Conservation (phyloP, 1,140 invertebrate species). For the Drosophila nigromelanica region DNA sequence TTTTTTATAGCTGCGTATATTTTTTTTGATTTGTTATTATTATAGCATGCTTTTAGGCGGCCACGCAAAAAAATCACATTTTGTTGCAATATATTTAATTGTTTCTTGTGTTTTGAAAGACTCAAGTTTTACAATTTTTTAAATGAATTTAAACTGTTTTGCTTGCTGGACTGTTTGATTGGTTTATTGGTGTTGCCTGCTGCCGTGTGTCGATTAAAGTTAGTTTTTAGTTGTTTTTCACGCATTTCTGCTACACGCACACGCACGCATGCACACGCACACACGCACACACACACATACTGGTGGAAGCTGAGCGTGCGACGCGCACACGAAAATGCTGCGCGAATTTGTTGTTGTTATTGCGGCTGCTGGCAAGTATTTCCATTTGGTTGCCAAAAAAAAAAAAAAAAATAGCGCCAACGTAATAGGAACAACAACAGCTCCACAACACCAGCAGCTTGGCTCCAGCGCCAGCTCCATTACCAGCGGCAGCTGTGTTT, state of each 20-base stretch:
- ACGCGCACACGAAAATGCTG: slow-evolving; percentile 51
- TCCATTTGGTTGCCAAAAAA: slow-evolving; percentile 42
- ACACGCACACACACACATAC: slow-evolving; percentile 10
- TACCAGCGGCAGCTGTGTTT: slow-evolving; percentile 31
- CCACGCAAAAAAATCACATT: neutral
- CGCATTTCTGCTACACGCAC: slow-evolving; percentile 40
- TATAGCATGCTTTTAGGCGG: slow-evolving; percentile 39
- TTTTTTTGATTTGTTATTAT: neutral
- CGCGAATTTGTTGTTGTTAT: slow-evolving; percentile 36
- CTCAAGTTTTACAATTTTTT: neutral
- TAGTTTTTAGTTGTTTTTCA: slow-evolving; percentile 42
- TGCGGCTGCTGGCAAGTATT: slow-evolving; percentile 16
- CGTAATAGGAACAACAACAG: slow-evolving; percentile 19
- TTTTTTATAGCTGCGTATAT: neutral
- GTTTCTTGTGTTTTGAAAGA: slow-evolving; percentile 5
- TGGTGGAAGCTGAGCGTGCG: slow-evolving; percentile 40
- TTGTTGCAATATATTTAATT: slow-evolving; percentile 2
- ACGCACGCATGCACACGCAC: slow-evolving; percentile 4
- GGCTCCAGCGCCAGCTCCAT: slow-evolving; percentile 24
- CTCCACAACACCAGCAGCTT: slow-evolving; percentile 9
- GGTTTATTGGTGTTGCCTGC: slow-evolving; percentile 19
- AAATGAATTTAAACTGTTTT: slow-evolving; percentile 3
- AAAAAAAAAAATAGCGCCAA: slow-evolving; percentile 1
- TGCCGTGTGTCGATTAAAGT: slow-evolving; percentile 54
- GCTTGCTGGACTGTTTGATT: slow-evolving; percentile 3